Evolutionary conservation across 92 coral and sea anemone genomes (phyloP).

Genomic region (Phenganax marumi): DNA sequence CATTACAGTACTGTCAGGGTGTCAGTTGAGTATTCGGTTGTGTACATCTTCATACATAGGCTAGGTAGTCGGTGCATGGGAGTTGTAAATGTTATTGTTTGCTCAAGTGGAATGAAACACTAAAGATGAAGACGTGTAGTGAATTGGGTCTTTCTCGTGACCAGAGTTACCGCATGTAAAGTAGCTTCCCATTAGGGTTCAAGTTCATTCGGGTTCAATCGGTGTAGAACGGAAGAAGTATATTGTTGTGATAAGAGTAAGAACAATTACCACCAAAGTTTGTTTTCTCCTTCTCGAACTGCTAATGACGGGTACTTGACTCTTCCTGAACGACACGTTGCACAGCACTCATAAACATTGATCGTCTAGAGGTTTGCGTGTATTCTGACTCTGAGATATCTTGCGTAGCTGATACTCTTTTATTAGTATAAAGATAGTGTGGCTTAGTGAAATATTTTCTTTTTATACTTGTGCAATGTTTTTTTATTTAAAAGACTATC

Average conservation of each 20-base stretch:
- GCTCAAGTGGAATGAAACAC: background rate
- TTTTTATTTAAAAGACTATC: too few relatives aligned
- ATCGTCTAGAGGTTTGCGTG: background rate
- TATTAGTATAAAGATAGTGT: background rate
- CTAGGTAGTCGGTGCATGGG: too few relatives aligned
- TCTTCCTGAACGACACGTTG: conserved; percentile 18
- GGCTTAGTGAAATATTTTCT: too few relatives aligned
- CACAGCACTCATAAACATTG: background rate
- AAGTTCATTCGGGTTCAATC: conserved; percentile 30
- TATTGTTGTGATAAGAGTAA: conserved; percentile 9
- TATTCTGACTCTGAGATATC: background rate
- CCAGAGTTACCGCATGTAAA: conserved; percentile 1
- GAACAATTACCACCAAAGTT: conserved; percentile 25
- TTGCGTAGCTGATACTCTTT: background rate
- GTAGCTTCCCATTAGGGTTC: conserved; percentile 36
- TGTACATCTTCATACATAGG: too few relatives aligned
- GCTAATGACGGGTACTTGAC: conserved; percentile 8
- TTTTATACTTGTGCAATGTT: too few relatives aligned
- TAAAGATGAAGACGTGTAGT: background rate
- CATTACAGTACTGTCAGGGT: too few relatives aligned
- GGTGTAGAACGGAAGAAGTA: conserved; percentile 19
- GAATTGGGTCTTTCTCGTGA: conserved; percentile 28
- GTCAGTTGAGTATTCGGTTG: too few relatives aligned
- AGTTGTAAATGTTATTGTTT: background rate
- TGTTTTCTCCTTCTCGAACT: conserved; percentile 28